Evolutionary conservation across 2,888 invertebrate species (phyloP).

Genomic region (Trissolcus japonicus): DNA sequence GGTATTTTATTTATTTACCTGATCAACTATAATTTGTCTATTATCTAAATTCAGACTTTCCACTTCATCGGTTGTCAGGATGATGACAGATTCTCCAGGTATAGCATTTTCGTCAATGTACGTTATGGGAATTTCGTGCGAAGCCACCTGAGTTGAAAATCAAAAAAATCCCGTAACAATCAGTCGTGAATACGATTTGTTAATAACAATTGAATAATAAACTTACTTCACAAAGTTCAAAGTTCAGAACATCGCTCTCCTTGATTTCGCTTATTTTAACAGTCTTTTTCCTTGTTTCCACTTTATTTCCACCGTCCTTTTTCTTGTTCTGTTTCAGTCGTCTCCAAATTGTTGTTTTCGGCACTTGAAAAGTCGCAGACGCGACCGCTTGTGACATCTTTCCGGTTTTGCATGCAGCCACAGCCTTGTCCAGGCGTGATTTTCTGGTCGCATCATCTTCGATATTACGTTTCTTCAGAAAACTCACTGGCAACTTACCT

Average conservation of each 20-base stretch:
- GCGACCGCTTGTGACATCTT: conserved; percentile 77
- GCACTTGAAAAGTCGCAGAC: conserved; percentile 73
- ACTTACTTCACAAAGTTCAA: conserved; percentile 56
- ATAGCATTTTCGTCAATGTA: conserved; percentile 73
- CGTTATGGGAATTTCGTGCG: conserved; percentile 71
- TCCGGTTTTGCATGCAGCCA: conserved; percentile 75
- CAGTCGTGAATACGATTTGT: background rate
- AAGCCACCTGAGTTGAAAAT: conserved; percentile 62
- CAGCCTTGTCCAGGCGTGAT: conserved; percentile 73
- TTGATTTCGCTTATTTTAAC: conserved; percentile 17
- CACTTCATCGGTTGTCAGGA: conserved; percentile 71
- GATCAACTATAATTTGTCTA: conserved; percentile 70
- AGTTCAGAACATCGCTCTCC: conserved; percentile 30
- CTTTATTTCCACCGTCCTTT: no score
- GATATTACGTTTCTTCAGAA: conserved; percentile 71
- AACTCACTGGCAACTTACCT: conserved; percentile 73
- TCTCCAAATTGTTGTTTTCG: conserved; percentile 77
- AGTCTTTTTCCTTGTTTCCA: conserved; percentile 10
- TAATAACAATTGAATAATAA: background rate
- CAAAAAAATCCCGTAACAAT: background rate
- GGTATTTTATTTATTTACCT: conserved; percentile 54
- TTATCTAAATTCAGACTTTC: conserved; percentile 69
- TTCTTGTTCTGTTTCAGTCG: conserved; percentile 69
- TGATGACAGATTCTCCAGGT: conserved; percentile 74
- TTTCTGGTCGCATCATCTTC: conserved; percentile 71